phyloP scores from a whole-genome alignment of 2,888 invertebrate species.

The Tipula confusa region DNA sequence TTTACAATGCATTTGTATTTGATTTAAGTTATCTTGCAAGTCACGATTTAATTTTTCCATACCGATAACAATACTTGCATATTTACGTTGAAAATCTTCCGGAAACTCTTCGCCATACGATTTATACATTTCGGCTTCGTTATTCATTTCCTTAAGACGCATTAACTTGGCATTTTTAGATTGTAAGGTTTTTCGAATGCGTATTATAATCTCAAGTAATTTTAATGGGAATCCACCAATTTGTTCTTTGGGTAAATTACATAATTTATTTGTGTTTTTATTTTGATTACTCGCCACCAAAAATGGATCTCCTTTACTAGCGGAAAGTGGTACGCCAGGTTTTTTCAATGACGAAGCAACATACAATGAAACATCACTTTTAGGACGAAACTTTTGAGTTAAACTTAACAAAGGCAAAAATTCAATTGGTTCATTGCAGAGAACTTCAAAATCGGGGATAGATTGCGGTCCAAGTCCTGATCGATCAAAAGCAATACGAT shows the following conservation, averaged over 20 bases:
- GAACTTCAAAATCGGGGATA: constrained; percentile 93
- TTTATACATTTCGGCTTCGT: constrained; percentile 81
- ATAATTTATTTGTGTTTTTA: constrained; percentile 48
- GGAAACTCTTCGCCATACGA: constrained; percentile 74
- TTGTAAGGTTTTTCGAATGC: constrained; percentile 77
- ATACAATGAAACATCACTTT: constrained; percentile 30
- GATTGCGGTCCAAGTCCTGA: constrained; percentile 91
- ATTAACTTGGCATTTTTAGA: constrained; percentile 78
- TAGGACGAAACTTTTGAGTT: constrained; percentile 72
- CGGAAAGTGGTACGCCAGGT: constrained; percentile 43
- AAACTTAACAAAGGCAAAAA: constrained; percentile 82
- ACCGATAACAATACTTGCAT: constrained; percentile 82
- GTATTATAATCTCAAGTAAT: constrained; percentile 79
- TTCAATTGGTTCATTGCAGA: constrained; percentile 88
- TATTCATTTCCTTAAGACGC: constrained; percentile 78
- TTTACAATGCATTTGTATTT: constrained; percentile 77
- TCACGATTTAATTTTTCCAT: constrained; percentile 88
- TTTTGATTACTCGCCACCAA: constrained; percentile 53
- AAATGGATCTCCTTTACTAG: constrained; percentile 65
- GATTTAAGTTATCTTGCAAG: constrained; percentile 77
- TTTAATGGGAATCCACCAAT: constrained; percentile 80
- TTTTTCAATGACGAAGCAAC: constrained; percentile 28
- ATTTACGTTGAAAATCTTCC: constrained; percentile 85
- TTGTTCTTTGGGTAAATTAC: constrained; percentile 48
- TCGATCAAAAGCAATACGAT: constrained; percentile 91